Percentiles rank a stretch among this genome's conserved stretches.
These are phyloP conservation scores for Zelleria hepariella DNA, from an alignment of 2,888 invertebrate genomes.

Conservation along the genomic window DNA sequence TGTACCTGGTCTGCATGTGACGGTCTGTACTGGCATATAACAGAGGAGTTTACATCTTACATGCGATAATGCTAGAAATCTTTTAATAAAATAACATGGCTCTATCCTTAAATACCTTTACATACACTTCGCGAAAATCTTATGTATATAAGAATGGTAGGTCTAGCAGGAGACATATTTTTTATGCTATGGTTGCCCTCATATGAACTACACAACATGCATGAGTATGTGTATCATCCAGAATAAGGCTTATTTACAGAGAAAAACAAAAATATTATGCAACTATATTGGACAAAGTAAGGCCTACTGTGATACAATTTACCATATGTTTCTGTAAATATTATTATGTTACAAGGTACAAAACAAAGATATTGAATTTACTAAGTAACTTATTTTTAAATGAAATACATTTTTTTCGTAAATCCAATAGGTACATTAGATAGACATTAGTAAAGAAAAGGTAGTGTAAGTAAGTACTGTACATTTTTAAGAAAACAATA, in stretches of 20 bases:
- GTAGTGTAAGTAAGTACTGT: background rate
- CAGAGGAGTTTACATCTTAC: background rate
- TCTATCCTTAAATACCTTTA: conserved; percentile 3
- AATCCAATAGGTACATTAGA: background rate
- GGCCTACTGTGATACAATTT: background rate
- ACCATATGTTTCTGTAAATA: background rate
- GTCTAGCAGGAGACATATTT: conserved; percentile 65
- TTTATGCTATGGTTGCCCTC: conserved; percentile 63
- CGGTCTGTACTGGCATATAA: background rate
- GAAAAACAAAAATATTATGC: conserved; percentile 12
- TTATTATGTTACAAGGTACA: background rate
- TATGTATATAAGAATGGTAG: conserved; percentile 4
- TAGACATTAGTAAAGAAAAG: background rate
- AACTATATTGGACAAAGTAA: conserved; percentile 5
- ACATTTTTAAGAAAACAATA: background rate
- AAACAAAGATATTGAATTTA: background rate
- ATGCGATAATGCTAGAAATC: background rate
- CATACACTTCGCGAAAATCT: conserved; percentile 2
- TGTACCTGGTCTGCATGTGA: background rate
- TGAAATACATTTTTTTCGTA: background rate
- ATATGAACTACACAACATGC: conserved; percentile 26
- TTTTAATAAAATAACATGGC: conserved; percentile 1
- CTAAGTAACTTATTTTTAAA: background rate
- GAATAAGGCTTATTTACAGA: conserved; percentile 16
- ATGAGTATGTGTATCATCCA: conserved; percentile 14